Percentiles rank a stretch among this genome's conserved stretches.
Conservation (phyloP, 2,113 vertebrate species). For the Terrapene triunguis region DNA sequence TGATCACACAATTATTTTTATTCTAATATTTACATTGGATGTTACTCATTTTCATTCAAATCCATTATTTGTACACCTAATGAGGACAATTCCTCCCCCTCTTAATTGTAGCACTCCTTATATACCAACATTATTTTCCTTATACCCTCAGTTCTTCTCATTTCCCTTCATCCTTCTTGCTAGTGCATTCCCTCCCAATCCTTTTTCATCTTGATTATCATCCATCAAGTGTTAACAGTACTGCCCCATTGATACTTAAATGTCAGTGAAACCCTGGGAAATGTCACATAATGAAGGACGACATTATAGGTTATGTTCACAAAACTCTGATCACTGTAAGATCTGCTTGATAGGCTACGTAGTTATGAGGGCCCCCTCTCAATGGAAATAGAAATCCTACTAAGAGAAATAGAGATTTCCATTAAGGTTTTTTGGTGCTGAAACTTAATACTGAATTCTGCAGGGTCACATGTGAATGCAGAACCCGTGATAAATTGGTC, state of each 20-base stretch:
- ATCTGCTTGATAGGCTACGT: not conserved
- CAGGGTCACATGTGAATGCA: conserved; percentile 35
- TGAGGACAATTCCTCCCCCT: conserved; percentile 47
- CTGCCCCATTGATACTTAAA: conserved; percentile 20
- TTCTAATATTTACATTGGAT: conserved; percentile 37
- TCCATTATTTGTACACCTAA: conserved; percentile 64
- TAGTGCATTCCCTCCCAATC: conserved; percentile 25
- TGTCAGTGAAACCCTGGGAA: conserved; percentile 46
- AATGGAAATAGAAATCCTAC: not conserved
- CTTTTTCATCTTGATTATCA: conserved; percentile 17
- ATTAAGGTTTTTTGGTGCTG: conserved; percentile 36
- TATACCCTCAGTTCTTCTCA: not conserved
- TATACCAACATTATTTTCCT: conserved; percentile 9
- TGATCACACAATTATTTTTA: conserved; percentile 7
- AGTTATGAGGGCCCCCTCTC: not conserved
- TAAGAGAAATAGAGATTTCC: conserved; percentile 33
- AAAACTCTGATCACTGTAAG: not conserved
- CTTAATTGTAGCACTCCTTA: conserved; percentile 36
- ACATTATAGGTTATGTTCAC: not conserved
- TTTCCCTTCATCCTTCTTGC: conserved; percentile 20
- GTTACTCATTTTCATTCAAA: conserved; percentile 62
- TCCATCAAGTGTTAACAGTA: not conserved
- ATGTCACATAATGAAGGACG: not conserved
- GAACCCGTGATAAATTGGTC: conserved; percentile 39
- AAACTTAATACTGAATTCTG: conserved; percentile 52